Conservation (phyloP, 1,140 invertebrate genomes). For the Limonius californicus region DNA sequence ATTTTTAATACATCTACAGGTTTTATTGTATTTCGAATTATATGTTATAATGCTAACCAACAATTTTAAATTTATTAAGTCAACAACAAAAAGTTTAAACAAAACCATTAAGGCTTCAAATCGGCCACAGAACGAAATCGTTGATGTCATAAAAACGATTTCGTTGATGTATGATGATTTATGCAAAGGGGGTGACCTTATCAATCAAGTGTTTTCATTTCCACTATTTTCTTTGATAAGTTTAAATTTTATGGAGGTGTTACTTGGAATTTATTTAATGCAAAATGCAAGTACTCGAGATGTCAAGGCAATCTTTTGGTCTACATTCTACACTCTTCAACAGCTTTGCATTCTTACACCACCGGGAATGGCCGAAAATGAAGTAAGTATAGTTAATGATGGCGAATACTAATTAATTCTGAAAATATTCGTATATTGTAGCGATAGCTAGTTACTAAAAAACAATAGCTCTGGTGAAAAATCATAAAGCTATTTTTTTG, state of each 20-base stretch:
- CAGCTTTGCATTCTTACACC: background rate
- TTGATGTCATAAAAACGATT: background rate
- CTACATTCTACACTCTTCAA: background rate
- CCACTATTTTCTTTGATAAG: background rate
- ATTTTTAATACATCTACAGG: background rate
- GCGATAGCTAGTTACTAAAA: too few relatives aligned
- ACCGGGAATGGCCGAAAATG: background rate
- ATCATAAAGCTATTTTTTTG: too few relatives aligned
- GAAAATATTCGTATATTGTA: too few relatives aligned
- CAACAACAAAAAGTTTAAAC: background rate
- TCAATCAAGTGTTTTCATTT: background rate
- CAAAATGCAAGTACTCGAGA: background rate
- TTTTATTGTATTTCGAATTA: background rate
- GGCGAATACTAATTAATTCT: too few relatives aligned
- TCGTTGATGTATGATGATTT: slow-evolving; percentile 4
- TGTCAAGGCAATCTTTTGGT: background rate
- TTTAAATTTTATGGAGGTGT: background rate
- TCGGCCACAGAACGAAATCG: background rate
- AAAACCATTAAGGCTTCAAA: background rate
- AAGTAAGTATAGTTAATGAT: too few relatives aligned
- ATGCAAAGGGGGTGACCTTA: background rate
- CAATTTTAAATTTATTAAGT: background rate
- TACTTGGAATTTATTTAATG: background rate
- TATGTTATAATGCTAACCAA: background rate
- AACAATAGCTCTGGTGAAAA: too few relatives aligned